phyloP scores from a whole-genome alignment of 2,888 invertebrate species.

The Orchesellides sinensis region DNA sequence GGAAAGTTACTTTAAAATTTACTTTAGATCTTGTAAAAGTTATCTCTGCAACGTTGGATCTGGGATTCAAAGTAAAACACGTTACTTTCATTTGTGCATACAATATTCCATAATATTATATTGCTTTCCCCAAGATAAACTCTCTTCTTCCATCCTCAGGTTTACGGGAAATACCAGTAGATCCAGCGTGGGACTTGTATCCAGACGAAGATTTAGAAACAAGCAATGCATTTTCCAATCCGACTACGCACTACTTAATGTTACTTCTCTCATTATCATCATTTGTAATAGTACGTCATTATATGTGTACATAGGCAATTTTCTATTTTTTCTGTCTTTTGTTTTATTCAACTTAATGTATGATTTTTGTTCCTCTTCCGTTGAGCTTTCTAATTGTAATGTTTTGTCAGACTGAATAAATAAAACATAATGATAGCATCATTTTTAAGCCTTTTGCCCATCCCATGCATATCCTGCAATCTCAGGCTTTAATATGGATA shows the following conservation, averaged over 20 bases:
- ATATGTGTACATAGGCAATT: not conserved
- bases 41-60: conserved; percentile 66
- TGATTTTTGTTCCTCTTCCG: not conserved
- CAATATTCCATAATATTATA: too few species aligned
- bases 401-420: not conserved
- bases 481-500: too few species aligned
- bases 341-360: not conserved
- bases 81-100: not conserved
- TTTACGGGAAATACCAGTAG: conserved; percentile 47
- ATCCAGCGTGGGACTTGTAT: conserved; percentile 52
- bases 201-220: conserved; percentile 38
- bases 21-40: conserved; percentile 65
- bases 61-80: conserved; percentile 60
- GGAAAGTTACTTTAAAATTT: conserved; percentile 51
- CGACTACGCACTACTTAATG: not conserved
- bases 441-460: too few species aligned
- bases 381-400: too few species aligned
- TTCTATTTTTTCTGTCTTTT: not conserved
- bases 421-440: too few species aligned
- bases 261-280: too few species aligned
- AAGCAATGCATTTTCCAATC: conserved; percentile 4
- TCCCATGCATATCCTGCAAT: too few species aligned
- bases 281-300: too few species aligned
- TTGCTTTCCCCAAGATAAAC: too few species aligned
- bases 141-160: conserved; percentile 23